These are phyloP conservation scores for Syrista parreyssii DNA, from an alignment of 2,888 invertebrate genomes.

Conservation along the genomic window DNA sequence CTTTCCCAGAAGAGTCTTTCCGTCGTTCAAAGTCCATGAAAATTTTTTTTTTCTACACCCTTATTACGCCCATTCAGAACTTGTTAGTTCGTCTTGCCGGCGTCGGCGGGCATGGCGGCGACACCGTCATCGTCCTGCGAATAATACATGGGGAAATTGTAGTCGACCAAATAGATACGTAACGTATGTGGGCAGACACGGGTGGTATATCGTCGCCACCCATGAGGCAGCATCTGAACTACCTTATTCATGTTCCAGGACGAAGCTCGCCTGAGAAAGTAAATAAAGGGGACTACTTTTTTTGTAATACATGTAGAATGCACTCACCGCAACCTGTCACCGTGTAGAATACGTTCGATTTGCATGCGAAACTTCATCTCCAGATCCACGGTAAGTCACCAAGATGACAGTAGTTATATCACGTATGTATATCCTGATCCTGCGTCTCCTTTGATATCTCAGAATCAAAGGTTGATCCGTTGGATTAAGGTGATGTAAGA, in stretches of 20 bases:
- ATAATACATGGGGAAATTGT: constrained; percentile 6
- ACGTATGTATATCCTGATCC: neutral
- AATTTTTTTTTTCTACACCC: neutral
- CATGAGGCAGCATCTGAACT: constrained; percentile 31
- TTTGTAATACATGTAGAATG: constrained; percentile 13
- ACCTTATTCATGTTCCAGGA: constrained; percentile 35
- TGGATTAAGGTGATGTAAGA: neutral
- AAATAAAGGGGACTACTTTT: constrained; percentile 28
- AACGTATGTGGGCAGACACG: neutral
- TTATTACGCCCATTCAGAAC: neutral
- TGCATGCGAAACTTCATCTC: constrained; percentile 3
- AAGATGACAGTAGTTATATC: neutral
- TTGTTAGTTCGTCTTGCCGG: neutral
- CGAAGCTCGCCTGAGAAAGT: constrained; percentile 21
- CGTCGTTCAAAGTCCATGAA: neutral
- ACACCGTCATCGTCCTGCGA: neutral
- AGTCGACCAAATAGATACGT: neutral
- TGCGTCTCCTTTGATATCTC: neutral
- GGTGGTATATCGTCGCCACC: constrained; percentile 18
- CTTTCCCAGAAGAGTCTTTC: constrained; percentile 28
- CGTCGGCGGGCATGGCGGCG: neutral
- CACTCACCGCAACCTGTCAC: neutral
- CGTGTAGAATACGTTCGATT: neutral
- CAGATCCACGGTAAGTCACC: neutral
- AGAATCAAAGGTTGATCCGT: neutral